Evolutionary conservation across 2,113 vertebrate genomes (phyloP), one percentile per base, ranked within the genome.

Genomic region (Hippoglossus stenolepis): DNA sequence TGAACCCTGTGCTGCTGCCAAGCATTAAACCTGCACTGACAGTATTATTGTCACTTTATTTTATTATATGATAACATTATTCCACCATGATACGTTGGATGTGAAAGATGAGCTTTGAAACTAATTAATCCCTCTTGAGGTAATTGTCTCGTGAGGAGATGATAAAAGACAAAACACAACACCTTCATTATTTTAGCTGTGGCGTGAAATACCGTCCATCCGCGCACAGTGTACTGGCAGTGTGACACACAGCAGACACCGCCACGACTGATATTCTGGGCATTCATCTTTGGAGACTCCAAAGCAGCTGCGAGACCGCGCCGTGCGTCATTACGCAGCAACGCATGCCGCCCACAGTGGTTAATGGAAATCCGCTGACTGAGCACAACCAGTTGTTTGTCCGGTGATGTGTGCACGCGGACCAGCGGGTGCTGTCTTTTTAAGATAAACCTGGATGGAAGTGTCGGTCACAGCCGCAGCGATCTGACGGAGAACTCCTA

Each of bases 261-360:
- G 57, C 53, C 57, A 21, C 61, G 64, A 38, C 61, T 76, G 60
- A 62, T 67, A 71, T 73, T 59, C 9, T 23, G 58, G 53, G 21
- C 38, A 75, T 74, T 65, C 60, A 75, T 77, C 75, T 65, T 57
- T 75, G 77, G 72, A 85, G 73, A 83, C 70, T 89, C 84, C 75
- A 88, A 77, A 88, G 88, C 83, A 72, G 76, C 78, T 79, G 66
- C 77, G 60, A 58, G 69, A 79, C 23, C 74, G 70, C 73, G 59
- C 75, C 74, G 87, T 88, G 91, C 90, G 89, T 93, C 90, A 92
- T 92, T 92, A 89, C 87, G 90, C 88, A 87, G 80, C 60, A n/a
- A 82, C 83, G 82, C 78, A 73, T 85, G 82, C 74, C 80, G 63
- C 84, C 65, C 85, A 54, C 43, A 60, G 79, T 51, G 76, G 71